phyloP scores from a whole-genome alignment of 1,140 invertebrate species.

The Drosophila sulfurigaster region DNA sequence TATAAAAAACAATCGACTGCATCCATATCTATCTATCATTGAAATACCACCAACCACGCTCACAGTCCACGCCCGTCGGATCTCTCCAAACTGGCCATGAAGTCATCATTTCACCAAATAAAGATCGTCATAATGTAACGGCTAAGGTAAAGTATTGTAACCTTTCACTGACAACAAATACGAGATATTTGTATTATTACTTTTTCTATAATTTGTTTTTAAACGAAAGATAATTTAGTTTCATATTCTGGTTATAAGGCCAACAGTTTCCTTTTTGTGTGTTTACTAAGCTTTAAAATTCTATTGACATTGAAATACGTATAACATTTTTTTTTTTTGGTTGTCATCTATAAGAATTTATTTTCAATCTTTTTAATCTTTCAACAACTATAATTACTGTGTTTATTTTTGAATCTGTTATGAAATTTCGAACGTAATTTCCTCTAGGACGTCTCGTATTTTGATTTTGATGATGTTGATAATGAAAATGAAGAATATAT shows the following conservation, averaged over 20 bases:
- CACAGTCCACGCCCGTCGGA: constrained; percentile 94
- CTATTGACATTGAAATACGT: constrained; percentile 1
- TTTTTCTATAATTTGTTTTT: constrained; percentile 33
- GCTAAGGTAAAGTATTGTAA: constrained; percentile 89
- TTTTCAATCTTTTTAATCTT: constrained; percentile 7
- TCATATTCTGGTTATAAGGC: constrained; percentile 33
- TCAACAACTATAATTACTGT: constrained; percentile 19
- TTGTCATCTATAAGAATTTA: constrained; percentile 5
- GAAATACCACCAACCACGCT: constrained; percentile 37
- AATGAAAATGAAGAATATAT: constrained; percentile 84
- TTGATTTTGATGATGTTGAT: constrained; percentile 84
- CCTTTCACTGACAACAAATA: constrained; percentile 27
- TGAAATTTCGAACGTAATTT: constrained; percentile 13
- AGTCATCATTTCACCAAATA: constrained; percentile 94
- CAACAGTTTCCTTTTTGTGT: constrained; percentile 27
- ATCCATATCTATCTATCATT: constrained; percentile 60
- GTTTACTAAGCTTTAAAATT: constrained; percentile 43
- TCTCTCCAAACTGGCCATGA: constrained; percentile 95
- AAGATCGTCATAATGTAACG: constrained; percentile 92
- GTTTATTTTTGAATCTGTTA: constrained; percentile 27
- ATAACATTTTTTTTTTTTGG: constrained; percentile 2
- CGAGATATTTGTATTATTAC: constrained; percentile 55
- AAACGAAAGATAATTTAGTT: constrained; percentile 17
- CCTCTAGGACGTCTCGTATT: constrained; percentile 79
- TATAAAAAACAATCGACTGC: constrained; percentile 44